These are phyloP conservation scores for Betta splendens DNA, from an alignment of 2,797 vertebrate genomes.

Conservation along the genomic window DNA sequence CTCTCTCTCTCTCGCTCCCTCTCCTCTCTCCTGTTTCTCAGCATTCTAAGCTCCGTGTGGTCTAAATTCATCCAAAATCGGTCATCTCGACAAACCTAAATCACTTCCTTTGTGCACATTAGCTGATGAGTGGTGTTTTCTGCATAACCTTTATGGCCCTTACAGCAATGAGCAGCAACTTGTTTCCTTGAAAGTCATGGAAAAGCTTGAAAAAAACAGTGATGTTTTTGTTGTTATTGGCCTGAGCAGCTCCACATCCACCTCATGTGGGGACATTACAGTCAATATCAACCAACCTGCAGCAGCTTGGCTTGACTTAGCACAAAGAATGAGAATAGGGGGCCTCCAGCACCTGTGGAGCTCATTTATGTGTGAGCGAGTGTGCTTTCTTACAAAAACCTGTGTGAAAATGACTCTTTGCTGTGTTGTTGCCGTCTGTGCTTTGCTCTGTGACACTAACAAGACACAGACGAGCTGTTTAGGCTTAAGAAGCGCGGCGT, in stretches of 20 bases:
- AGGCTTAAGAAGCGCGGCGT: constrained; percentile 7
- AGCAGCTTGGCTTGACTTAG: constrained; percentile 28
- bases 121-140: constrained; percentile 45
- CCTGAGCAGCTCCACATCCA: no score
- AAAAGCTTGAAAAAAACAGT: no score
- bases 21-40: constrained; percentile 15
- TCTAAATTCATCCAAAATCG: constrained; percentile 20
- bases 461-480: constrained; percentile 16
- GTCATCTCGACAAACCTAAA: constrained; percentile 11
- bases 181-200: no score
- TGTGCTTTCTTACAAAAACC: not conserved
- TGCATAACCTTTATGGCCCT: constrained; percentile 36
- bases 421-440: no score
- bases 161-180: no score
- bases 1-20: not conserved
- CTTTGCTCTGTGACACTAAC: constrained; percentile 29
- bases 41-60: constrained; percentile 42
- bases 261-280: not conserved
- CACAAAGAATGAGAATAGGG: constrained; percentile 22
- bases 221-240: no score
- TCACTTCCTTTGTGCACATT: constrained; percentile 19
- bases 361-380: not conserved
- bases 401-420: not conserved
- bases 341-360: constrained; percentile 16
- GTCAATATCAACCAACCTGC: not conserved